phyloP scores from a whole-genome alignment of 2,113 vertebrate genomes.

The Malurus melanocephalus region DNA sequence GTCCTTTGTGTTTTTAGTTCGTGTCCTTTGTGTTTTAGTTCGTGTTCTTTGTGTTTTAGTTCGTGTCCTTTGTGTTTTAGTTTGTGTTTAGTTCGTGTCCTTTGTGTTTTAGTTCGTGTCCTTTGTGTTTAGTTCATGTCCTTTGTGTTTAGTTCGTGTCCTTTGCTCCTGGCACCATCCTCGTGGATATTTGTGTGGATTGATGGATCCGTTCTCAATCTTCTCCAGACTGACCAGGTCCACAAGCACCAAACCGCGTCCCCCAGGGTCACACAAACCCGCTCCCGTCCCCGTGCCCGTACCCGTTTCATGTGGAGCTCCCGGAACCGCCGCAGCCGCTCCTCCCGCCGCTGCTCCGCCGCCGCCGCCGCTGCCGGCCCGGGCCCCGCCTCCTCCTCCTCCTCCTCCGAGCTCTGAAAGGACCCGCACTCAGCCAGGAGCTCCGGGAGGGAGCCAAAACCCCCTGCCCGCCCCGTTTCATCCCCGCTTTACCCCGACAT shows the following conservation, averaged over 20 bases:
- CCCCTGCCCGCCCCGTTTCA: no score
- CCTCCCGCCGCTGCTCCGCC: constrained; percentile 80
- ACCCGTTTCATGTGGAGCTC: constrained; percentile 92
- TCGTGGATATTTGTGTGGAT: no score
- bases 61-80: no score
- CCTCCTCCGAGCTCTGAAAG: constrained; percentile 31
- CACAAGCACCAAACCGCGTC: not conserved
- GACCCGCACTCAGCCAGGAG: not conserved
- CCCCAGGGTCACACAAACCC: not conserved
- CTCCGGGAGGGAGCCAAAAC: fast-evolving
- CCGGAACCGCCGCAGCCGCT: constrained; percentile 84
- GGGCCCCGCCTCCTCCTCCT: constrained; percentile 1
- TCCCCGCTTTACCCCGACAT: not conserved
- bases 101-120: not conserved
- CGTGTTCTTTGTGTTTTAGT: no score
- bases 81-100: no score
- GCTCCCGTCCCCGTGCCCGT: not conserved
- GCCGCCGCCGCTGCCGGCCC: constrained; percentile 6
- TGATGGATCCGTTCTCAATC: not conserved
- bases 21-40: no score
- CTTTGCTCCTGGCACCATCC: no score
- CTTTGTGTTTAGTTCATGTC: not conserved
- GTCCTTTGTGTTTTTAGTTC: no score
- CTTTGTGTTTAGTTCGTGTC: no score
- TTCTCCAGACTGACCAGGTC: not conserved